Evolutionary conservation across 2,888 invertebrate species (phyloP).

Genomic region (Physocephala rufipes): DNA sequence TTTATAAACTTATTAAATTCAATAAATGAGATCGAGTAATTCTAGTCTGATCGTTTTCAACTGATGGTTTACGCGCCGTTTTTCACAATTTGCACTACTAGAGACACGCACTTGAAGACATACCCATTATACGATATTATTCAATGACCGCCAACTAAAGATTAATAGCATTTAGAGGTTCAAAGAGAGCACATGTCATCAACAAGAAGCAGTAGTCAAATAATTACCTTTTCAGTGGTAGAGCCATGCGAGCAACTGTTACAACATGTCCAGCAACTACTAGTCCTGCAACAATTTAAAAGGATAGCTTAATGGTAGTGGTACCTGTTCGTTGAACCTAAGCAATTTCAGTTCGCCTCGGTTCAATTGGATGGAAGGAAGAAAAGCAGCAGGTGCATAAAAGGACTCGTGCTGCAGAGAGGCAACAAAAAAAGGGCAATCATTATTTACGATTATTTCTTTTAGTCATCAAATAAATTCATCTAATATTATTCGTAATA

Average conservation of each 20-base stretch:
- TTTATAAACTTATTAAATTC: too few relatives aligned
- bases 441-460: too few relatives aligned
- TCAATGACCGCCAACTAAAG: background rate
- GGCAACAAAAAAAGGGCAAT: slow-evolving; percentile 13
- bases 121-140: background rate
- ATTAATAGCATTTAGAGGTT: slow-evolving; percentile 2
- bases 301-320: background rate
- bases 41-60: too few relatives aligned
- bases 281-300: background rate
- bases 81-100: too few relatives aligned
- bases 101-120: too few relatives aligned
- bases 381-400: background rate
- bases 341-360: background rate
- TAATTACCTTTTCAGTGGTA: slow-evolving; percentile 11
- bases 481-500: slow-evolving; percentile 2
- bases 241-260: slow-evolving; percentile 6
- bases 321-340: slow-evolving; percentile 21
- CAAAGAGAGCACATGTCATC: slow-evolving; percentile 9
- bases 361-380: background rate
- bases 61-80: too few relatives aligned
- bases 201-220: slow-evolving; percentile 13
- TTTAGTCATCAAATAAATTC: background rate
- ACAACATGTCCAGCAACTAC: too few relatives aligned
- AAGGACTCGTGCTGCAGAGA: slow-evolving; percentile 11
- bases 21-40: too few relatives aligned